Evolutionary conservation across 2,888 invertebrate genomes (phyloP).

Genomic region (Notodromas monacha): DNA sequence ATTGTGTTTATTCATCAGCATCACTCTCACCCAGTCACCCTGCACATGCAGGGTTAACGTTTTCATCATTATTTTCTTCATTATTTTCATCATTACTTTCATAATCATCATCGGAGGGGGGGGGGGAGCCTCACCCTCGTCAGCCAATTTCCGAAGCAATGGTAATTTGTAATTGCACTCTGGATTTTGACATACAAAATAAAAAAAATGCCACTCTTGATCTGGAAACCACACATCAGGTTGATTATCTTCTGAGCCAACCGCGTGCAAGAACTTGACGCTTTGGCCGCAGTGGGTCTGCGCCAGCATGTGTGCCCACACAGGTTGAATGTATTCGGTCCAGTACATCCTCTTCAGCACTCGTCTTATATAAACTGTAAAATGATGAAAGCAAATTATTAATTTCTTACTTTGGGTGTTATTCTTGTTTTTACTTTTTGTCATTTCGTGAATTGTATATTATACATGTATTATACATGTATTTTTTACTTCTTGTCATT

Average conservation of each 20-base stretch:
- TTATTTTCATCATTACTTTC: constrained; percentile 2
- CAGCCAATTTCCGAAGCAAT: constrained; percentile 4
- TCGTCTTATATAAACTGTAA: constrained; percentile 4
- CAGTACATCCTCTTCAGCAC: constrained; percentile 4
- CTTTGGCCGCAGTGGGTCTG: constrained; percentile 4
- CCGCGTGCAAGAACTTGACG: constrained; percentile 4
- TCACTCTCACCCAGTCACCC: constrained; percentile 4
- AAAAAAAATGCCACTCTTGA: constrained; percentile 2
- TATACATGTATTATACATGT: constrained; percentile 4
- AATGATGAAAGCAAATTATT: no score
- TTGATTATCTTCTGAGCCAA: constrained; percentile 2
- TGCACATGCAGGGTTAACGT: constrained; percentile 4
- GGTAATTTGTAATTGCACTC: constrained; percentile 2
- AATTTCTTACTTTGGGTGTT: no score
- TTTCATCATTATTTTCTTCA: no score
- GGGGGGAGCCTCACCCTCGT: constrained; percentile 2
- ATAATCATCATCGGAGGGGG: constrained; percentile 4
- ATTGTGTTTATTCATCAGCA: constrained; percentile 4
- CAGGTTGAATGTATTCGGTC: constrained; percentile 4
- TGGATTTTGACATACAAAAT: constrained; percentile 4
- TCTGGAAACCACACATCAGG: constrained; percentile 1
- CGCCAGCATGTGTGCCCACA: constrained; percentile 4
- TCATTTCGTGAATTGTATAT: constrained; percentile 4
- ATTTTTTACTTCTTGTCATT: constrained; percentile 4
- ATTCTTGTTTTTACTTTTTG: constrained; percentile 4